These are phyloP conservation scores for Uloborus plumipes DNA, from an alignment of 2,888 invertebrate genomes.

Conservation along the genomic window DNA sequence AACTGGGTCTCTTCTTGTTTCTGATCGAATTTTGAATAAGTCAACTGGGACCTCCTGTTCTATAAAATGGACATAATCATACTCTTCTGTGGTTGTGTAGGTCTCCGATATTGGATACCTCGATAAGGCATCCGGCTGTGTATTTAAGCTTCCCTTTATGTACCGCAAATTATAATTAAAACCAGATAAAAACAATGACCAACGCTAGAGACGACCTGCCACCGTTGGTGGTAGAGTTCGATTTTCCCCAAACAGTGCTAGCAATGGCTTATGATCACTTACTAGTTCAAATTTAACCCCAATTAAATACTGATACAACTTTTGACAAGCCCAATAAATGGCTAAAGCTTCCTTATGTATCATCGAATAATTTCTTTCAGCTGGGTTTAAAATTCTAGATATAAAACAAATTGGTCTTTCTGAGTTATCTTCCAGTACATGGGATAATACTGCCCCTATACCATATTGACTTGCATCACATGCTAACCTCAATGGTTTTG, in stretches of 20 bases:
- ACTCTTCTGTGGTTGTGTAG: neutral
- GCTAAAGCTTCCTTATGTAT: conserved; percentile 7
- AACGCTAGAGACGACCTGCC: no score
- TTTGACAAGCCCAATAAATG: no score
- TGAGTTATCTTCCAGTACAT: neutral
- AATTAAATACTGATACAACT: no score
- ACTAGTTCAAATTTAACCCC: neutral
- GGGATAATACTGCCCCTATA: neutral
- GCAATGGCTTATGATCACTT: neutral
- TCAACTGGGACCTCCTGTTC: neutral
- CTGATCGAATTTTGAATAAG: no score
- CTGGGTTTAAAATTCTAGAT: neutral
- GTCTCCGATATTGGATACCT: neutral
- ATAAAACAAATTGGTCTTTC: conserved; percentile 4
- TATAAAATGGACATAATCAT: neutral
- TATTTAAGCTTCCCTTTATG: no score
- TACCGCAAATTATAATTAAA: no score
- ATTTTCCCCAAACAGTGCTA: neutral
- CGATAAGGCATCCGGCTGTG: neutral
- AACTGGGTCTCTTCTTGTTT: no score
- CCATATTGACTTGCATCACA: conserved; percentile 1
- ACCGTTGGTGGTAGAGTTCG: neutral
- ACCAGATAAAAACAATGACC: no score
- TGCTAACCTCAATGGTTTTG: no score
- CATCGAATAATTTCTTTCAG: neutral